A percentile compares a stretch with the other conserved stretches of the same genome.
phyloP scores from a whole-genome alignment of 1,140 invertebrate genomes.

The Musca domestica region DNA sequence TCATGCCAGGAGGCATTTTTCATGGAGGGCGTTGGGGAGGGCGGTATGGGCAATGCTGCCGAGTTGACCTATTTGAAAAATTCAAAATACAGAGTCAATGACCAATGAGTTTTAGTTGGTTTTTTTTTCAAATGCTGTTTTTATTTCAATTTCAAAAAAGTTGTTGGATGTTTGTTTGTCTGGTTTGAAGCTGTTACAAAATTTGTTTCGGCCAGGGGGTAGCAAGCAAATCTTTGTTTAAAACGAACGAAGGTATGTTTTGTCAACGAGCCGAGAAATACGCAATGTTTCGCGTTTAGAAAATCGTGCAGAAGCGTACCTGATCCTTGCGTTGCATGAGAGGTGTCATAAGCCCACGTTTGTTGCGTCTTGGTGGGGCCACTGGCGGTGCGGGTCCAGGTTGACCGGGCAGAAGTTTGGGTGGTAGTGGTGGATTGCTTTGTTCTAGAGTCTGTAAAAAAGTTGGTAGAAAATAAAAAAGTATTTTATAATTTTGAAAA shows the following conservation, averaged over 20 bases:
- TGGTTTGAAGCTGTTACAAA: no score
- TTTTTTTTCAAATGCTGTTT: no score
- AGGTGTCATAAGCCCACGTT: slow-evolving; percentile 54
- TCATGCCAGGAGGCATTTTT: slow-evolving; percentile 43
- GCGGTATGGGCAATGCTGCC: slow-evolving; percentile 27
- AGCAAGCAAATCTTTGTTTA: no score
- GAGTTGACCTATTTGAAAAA: no score
- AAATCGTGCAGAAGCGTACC: slow-evolving; percentile 57
- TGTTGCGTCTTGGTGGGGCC: slow-evolving; percentile 80
- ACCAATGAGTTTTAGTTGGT: no score
- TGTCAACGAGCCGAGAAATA: no score
- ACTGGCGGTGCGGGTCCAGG: slow-evolving; percentile 63
- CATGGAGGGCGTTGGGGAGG: slow-evolving; percentile 47
- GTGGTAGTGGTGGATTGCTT: slow-evolving; percentile 73
- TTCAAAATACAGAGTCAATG: no score
- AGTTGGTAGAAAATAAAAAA: neutral
- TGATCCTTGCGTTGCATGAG: slow-evolving; percentile 55
- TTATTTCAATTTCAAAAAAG: no score
- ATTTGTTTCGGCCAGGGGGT: no score
- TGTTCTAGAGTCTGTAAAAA: slow-evolving; percentile 40
- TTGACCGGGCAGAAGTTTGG: slow-evolving; percentile 61
- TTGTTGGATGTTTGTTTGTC: no score
- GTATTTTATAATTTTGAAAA: neutral
- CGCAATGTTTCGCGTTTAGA: slow-evolving; percentile 33
- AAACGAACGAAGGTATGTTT: no score